Evolutionary conservation across 2,797 vertebrate genomes (phyloP).

Genomic region (Myotis findleyi): DNA sequence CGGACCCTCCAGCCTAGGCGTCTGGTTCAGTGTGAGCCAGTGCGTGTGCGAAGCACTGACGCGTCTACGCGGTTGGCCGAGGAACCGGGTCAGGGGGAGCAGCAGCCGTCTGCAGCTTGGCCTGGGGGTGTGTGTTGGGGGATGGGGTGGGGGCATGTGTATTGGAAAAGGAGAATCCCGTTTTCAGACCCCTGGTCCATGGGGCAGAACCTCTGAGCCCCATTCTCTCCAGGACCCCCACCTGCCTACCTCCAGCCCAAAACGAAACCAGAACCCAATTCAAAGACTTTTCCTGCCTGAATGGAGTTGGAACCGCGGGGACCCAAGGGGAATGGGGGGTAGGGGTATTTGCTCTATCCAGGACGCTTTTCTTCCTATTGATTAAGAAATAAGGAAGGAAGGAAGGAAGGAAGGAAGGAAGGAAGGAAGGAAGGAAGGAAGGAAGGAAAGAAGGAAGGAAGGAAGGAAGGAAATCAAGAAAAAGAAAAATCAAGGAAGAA

Average conservation of each 20-base stretch:
- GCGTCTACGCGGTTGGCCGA: not conserved
- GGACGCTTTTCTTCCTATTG: not conserved
- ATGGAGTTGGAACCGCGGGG: not conserved
- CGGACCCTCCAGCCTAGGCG: not conserved
- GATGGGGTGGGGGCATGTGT: not conserved
- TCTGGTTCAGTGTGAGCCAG: not conserved
- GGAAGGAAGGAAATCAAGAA: not conserved
- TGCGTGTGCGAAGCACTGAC: constrained; percentile 10
- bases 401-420: not conserved
- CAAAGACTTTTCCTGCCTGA: constrained; percentile 38
- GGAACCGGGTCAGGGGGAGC: not conserved
- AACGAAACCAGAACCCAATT: constrained; percentile 65
- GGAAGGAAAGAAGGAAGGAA: not conserved
- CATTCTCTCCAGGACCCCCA: not conserved
- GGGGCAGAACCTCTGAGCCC: not conserved
- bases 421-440: not conserved
- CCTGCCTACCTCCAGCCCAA: constrained; percentile 6
- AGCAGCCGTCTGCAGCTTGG: not conserved
- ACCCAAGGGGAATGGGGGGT: not conserved
- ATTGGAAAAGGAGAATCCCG: not conserved
- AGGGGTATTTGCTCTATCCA: not conserved
- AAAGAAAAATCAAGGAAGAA: not conserved
- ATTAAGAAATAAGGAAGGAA: not conserved
- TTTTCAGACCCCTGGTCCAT: not conserved
- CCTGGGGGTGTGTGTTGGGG: not conserved